Evolutionary conservation across 2,797 vertebrate genomes (phyloP).

Genomic region (Pygocentrus nattereri): DNA sequence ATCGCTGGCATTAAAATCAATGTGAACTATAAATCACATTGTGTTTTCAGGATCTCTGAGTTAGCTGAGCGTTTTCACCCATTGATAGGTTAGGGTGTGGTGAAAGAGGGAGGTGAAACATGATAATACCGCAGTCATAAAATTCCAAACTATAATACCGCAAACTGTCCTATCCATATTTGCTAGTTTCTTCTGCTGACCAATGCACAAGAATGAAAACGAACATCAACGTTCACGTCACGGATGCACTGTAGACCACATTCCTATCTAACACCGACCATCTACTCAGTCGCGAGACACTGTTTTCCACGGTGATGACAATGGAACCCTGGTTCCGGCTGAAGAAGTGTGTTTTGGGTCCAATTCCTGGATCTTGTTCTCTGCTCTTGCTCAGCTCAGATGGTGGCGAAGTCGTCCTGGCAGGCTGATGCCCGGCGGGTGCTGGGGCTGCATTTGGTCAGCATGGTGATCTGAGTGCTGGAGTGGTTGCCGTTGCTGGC

Average conservation of each 20-base stretch:
- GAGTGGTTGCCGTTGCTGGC: conserved; percentile 93
- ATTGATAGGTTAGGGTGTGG: no score
- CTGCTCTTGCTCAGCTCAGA: conserved; percentile 52
- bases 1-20: no score
- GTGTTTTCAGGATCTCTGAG: no score
- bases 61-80: no score
- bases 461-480: conserved; percentile 95
- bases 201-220: neutral
- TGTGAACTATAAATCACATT: no score
- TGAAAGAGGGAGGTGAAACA: no score
- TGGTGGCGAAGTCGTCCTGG: conserved; percentile 73
- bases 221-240: conserved; percentile 14
- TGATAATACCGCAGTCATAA: neutral
- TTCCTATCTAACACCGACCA: conserved; percentile 14
- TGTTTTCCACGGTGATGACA: conserved; percentile 11
- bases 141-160: neutral
- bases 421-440: conserved; percentile 77
- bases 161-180: neutral
- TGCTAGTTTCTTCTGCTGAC: neutral
- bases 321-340: neutral
- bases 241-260: conserved; percentile 14
- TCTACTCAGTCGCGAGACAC: conserved; percentile 12
- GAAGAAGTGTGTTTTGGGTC: neutral
- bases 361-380: neutral
- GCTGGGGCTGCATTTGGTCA: conserved; percentile 90